Conservation (phyloP, 2,113 vertebrate genomes). For the Bucco capensis region DNA sequence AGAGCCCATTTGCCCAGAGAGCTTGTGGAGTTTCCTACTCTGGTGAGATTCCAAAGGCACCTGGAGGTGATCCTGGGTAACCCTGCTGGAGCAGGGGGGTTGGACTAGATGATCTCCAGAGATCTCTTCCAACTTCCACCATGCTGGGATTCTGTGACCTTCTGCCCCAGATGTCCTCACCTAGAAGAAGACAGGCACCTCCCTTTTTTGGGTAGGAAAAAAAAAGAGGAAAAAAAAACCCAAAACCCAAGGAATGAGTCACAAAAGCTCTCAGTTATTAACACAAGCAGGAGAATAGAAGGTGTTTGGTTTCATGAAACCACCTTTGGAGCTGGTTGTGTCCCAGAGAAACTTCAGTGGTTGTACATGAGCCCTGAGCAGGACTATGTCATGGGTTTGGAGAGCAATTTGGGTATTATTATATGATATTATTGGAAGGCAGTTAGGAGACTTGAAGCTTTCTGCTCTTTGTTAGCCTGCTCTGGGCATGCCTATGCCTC, state of each 20-base stretch:
- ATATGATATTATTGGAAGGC: not conserved
- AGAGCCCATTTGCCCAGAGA: no score
- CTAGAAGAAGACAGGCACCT: not conserved
- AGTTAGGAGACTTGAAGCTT: not conserved
- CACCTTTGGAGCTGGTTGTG: not conserved
- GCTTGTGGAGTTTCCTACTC: no score
- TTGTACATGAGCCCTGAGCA: not conserved
- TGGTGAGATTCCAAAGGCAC: no score
- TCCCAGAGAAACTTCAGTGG: not conserved
- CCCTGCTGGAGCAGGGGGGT: no score
- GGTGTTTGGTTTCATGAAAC: not conserved
- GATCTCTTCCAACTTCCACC: no score
- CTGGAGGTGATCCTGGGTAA: no score
- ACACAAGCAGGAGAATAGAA: not conserved
- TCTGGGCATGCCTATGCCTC: not conserved
- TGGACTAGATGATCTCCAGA: no score
- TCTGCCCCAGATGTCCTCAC: not conserved
- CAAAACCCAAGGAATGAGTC: not conserved
- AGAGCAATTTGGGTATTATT: not conserved
- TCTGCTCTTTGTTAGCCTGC: not conserved
- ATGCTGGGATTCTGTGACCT: not conserved
- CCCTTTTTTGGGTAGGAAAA: not conserved
- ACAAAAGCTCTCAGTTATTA: not conserved
- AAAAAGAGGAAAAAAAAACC: not conserved
- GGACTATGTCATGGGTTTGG: not conserved